Evolutionary conservation across 2,797 vertebrate species (phyloP), one percentile per base, ranked within the genome.

Genomic region (Hyperoplus lanceolatus): DNA sequence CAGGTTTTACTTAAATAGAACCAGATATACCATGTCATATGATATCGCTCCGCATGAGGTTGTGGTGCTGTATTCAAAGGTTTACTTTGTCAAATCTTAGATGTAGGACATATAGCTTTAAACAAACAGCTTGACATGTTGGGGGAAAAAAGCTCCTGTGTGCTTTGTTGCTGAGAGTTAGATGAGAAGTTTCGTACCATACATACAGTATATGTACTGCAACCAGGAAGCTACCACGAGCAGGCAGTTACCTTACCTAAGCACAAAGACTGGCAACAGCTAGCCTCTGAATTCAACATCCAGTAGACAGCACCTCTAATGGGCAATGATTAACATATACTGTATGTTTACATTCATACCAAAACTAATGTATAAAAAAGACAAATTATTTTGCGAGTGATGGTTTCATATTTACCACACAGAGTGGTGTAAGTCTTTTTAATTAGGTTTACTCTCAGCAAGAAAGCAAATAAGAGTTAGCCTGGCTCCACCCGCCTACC

Each of bases 1-100:
- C 12, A 18, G 10, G 38, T 49, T 85, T 73, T 14, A 49, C 15
- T 50, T 68, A 46, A 61, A 64, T 73, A 46, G 57, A 80, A 80
- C 29, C 63, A 71, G 76, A 77, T 58, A 48, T 51, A 77, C 11
- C 9, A 13, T 14, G 63, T 58, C 15, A 80, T 36, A 51, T 60
- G 55, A 84, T 68, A 54, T 70, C 41, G 36, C 74, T 68, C 57
- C 57, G 48, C 1, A 69, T 69, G 45, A 63, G 43, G 39, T 38
- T 63, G 60, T 42, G 42, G n/a, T 76, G 13, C 48, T 29, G 61
- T 12, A 65, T 42, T 57, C 38, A 9, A 68, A 57, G 18, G 13
- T 71, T 9, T 15, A 41, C 63, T 50, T 56, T 0, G 36, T 45
- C 41, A 10, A 54, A 64, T 18, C 49, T 5, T 5, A 53, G 16